These are phyloP conservation scores for Parnassius apollo DNA, from an alignment of 2,888 invertebrate species.

Conservation along the genomic window DNA sequence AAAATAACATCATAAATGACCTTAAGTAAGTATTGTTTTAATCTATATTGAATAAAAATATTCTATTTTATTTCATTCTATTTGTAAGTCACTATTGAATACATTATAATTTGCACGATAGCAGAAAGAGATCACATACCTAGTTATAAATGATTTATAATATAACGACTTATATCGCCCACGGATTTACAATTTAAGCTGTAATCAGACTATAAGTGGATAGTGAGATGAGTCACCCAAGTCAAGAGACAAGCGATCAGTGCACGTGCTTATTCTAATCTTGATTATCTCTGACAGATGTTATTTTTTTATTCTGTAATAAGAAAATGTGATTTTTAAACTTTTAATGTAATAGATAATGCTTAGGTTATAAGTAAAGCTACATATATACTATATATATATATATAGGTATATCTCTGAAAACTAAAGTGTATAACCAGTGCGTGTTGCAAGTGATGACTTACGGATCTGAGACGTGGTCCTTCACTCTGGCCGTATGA, in stretches of 20 bases:
- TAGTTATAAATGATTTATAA: slow-evolving; percentile 14
- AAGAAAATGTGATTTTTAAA: background rate
- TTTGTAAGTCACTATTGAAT: background rate
- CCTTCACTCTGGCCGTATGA: too few species aligned
- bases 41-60: too few species aligned
- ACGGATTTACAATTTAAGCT: slow-evolving; percentile 7
- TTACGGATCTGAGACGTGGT: too few species aligned
- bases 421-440: too few species aligned
- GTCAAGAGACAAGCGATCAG: slow-evolving; percentile 7
- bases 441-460: too few species aligned
- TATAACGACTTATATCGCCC: slow-evolving; percentile 9
- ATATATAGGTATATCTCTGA: too few species aligned
- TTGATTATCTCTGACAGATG: slow-evolving; percentile 21
- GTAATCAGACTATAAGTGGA: slow-evolving; percentile 6
- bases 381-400: too few species aligned
- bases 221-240: slow-evolving; percentile 12
- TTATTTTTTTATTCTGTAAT: slow-evolving; percentile 12
- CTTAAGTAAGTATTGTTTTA: too few species aligned
- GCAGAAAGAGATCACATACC: background rate
- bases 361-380: too few species aligned
- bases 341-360: too few species aligned
- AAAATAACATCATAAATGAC: too few species aligned
- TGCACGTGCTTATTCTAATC: slow-evolving; percentile 11
- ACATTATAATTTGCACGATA: background rate
- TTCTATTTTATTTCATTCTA: too few species aligned